Evolutionary conservation across 2,797 vertebrate species (phyloP).

Genomic region (Sebastes iracundus): DNA sequence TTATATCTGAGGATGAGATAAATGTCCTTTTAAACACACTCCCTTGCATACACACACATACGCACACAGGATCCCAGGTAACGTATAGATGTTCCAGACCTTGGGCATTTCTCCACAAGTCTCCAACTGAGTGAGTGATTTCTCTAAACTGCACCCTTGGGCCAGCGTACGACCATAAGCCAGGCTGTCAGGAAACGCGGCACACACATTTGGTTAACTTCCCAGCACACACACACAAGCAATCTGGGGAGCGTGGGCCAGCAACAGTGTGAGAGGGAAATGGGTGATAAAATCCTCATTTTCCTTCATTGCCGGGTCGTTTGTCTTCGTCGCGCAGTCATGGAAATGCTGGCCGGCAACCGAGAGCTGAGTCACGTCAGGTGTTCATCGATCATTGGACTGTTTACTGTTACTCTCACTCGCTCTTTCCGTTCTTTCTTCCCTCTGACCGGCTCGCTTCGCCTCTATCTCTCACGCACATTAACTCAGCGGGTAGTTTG

Average conservation of each 20-base stretch:
- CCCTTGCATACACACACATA: slow-evolving; percentile 12
- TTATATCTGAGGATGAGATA: slow-evolving; percentile 77
- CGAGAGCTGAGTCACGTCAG: slow-evolving; percentile 74
- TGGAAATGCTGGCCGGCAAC: slow-evolving; percentile 65
- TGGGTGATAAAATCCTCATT: slow-evolving; percentile 83
- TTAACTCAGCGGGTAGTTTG: background rate
- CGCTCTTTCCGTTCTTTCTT: slow-evolving; percentile 30
- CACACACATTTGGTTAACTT: slow-evolving; percentile 75
- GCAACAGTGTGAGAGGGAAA: slow-evolving; percentile 72
- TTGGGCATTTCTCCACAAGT: slow-evolving; percentile 69
- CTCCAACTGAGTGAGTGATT: slow-evolving; percentile 73
- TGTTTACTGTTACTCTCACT: slow-evolving; percentile 71
- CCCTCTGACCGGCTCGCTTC: slow-evolving; percentile 2
- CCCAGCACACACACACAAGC: slow-evolving; percentile 41
- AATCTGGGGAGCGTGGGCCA: slow-evolving; percentile 54
- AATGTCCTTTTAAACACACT: slow-evolving; percentile 74
- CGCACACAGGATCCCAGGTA: slow-evolving; percentile 45
- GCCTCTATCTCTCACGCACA: slow-evolving; percentile 9
- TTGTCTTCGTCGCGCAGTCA: slow-evolving; percentile 75
- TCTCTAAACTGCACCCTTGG: slow-evolving; percentile 77
- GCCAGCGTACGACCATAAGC: slow-evolving; percentile 60
- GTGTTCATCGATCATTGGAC: slow-evolving; percentile 72
- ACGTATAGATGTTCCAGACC: slow-evolving; percentile 64
- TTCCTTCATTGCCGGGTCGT: slow-evolving; percentile 75
- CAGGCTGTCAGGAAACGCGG: slow-evolving; percentile 58